Evolutionary conservation across 1,140 invertebrate species (phyloP), one percentile per base, ranked within the genome.

Genomic region (Drosophila sproati): DNA sequence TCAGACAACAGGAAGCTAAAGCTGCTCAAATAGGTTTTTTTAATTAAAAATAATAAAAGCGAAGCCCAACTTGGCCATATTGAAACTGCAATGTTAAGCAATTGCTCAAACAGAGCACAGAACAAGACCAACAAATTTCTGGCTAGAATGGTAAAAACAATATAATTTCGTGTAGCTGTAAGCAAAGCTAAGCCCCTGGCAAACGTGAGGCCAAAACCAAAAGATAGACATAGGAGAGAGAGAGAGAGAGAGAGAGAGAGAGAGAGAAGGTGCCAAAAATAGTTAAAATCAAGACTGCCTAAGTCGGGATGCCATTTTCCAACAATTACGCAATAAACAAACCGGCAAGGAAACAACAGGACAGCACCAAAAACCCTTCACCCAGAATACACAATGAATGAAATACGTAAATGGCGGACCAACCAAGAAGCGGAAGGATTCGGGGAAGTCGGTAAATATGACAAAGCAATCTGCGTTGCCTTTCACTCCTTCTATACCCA

Each of bases 251-350:
- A n/a, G 39, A 41, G 4, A 43, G 37, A 48, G 52, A 4, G 0
- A 48, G 35, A 20, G 32, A 4, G 45, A 29, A 8, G 54, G 20
- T 20, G 1, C 20, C 20, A 20, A 20, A 54, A 32, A 59, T 39
- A 70, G 52, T 64, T 67, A 54, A 75, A 70, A 57, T 74, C 66
- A 69, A 74, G 66, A 29, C 37, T 39, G 37, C 32, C 39, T 32
- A 68, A 72, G 69, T 54, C 54, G 32, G 55, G 68, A 66, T 47
- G 64, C 68, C 64, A 70, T 79, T 83, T 79, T 67, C 73, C 63
- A 79, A 69, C 76, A 63, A 70, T 82, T 83, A 79, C 74, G 64
- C 59, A 82, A 77, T 67, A 67, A 74, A 67, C 80, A 82, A 69
- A 32, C 54, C 39, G 62, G 37, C 39, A 47, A 52, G 28, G 45